Percentiles rank a stretch among this genome's conserved stretches.
phyloP scores from a whole-genome alignment of 2,797 vertebrate genomes.

The Acridotheres tristis region DNA sequence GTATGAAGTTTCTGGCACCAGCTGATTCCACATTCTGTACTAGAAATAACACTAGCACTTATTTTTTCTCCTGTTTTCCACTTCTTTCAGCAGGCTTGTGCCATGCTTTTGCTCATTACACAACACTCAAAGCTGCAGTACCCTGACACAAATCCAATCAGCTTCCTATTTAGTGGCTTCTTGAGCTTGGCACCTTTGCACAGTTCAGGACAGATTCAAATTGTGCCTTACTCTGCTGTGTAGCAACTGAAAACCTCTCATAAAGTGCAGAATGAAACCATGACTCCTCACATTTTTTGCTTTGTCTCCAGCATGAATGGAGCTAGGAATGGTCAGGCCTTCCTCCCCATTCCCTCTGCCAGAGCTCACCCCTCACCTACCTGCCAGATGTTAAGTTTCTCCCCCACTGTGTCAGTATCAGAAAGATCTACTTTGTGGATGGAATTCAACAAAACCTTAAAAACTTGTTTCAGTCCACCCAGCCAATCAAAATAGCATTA shows the following conservation, averaged over 20 bases:
- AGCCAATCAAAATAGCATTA: background rate
- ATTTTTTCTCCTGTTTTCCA: background rate
- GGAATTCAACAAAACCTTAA: background rate
- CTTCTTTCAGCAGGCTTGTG: background rate
- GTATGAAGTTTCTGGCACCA: background rate
- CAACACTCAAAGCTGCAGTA: background rate
- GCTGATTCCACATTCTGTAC: background rate
- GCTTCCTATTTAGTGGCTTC: background rate
- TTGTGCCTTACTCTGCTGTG: background rate
- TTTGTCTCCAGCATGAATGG: background rate
- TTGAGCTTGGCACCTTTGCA: background rate
- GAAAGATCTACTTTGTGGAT: background rate
- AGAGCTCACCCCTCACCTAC: background rate
- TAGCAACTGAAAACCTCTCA: background rate
- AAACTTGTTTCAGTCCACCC: background rate
- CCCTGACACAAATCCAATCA: background rate
- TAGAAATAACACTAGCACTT: background rate
- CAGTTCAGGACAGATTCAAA: background rate
- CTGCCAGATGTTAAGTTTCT: background rate
- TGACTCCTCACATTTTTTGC: background rate
- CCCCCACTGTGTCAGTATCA: background rate
- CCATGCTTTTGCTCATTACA: background rate
- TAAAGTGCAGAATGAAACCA: background rate
- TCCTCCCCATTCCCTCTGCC: background rate
- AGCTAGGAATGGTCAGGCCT: background rate